phyloP scores from a whole-genome alignment of 2,797 vertebrate genomes.

The Aeoliscus strigatus region DNA sequence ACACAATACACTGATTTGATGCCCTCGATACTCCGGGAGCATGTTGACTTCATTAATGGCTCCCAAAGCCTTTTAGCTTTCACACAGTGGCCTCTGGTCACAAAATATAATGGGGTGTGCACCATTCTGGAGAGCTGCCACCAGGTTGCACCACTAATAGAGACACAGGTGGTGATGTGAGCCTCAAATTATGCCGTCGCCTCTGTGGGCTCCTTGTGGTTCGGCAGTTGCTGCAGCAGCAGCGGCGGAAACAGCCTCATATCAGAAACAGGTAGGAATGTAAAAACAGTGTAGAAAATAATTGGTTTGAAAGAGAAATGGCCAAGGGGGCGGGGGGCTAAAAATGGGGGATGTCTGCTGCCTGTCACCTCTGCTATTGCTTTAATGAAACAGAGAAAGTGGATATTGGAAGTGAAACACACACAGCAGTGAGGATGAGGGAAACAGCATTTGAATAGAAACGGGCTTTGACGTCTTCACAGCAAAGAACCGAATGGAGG shows the following conservation, averaged over 20 bases:
- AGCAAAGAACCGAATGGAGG: too few relatives aligned
- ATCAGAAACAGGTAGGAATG: slow-evolving; percentile 31
- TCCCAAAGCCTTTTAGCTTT: slow-evolving; percentile 53
- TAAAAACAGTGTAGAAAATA: slow-evolving; percentile 44
- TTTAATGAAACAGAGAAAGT: slow-evolving; percentile 60
- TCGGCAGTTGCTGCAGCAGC: slow-evolving; percentile 22
- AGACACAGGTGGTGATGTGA: slow-evolving; percentile 56
- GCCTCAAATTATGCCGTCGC: slow-evolving; percentile 47
- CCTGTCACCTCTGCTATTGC: slow-evolving; percentile 50
- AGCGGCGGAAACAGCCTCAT: slow-evolving; percentile 25
- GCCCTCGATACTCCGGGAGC: slow-evolving; percentile 33
- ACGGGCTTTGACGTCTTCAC: too few relatives aligned
- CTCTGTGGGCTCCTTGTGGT: slow-evolving; percentile 43
- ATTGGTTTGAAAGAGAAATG: slow-evolving; percentile 60
- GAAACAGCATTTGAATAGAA: too few relatives aligned
- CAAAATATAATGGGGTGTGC: slow-evolving; percentile 53
- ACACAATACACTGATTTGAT: slow-evolving; percentile 53
- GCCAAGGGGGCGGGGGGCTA: too few relatives aligned
- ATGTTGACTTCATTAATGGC: slow-evolving; percentile 59
- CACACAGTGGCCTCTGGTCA: slow-evolving; percentile 47
- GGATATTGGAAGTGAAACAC: slow-evolving; percentile 27
- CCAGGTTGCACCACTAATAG: slow-evolving; percentile 44
- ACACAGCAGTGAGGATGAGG: too few relatives aligned
- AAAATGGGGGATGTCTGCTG: slow-evolving; percentile 64
- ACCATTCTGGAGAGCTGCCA: slow-evolving; percentile 26